These are phyloP conservation scores for Meganola albula DNA, from an alignment of 2,888 invertebrate genomes.

Conservation along the genomic window DNA sequence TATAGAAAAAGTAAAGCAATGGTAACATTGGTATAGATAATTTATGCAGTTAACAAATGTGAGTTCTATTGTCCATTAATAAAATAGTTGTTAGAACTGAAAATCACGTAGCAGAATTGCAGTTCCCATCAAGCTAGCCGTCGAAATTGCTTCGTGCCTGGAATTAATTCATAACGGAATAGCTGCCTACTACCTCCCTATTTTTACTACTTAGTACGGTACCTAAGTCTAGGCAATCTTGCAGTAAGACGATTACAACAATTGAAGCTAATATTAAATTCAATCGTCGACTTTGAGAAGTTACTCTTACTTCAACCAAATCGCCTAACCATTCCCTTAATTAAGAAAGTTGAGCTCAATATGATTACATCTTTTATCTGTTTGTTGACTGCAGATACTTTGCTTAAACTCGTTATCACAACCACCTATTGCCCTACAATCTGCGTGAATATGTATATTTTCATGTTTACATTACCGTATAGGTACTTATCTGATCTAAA, in stretches of 20 bases:
- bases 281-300: too few species aligned
- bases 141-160: slow-evolving; percentile 22
- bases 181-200: slow-evolving; percentile 1
- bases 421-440: slow-evolving; percentile 14
- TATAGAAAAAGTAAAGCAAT: too few species aligned
- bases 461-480: slow-evolving; percentile 19
- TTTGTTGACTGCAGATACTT: slow-evolving; percentile 32
- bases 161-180: slow-evolving; percentile 23
- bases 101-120: slow-evolving; percentile 12
- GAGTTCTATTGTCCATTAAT: slow-evolving; percentile 6
- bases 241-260: too few species aligned
- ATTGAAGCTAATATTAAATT: too few species aligned
- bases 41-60: slow-evolving; percentile 1
- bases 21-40: too few species aligned
- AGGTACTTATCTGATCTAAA: slow-evolving; percentile 34
- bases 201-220: too few species aligned
- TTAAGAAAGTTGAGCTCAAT: slow-evolving; percentile 35
- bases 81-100: slow-evolving; percentile 8
- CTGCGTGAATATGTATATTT: slow-evolving; percentile 5
- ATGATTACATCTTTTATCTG: slow-evolving; percentile 31
- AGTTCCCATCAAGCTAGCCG: slow-evolving; percentile 12
- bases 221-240: too few species aligned
- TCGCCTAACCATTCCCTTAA: slow-evolving; percentile 36
- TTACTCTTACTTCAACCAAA: too few species aligned
- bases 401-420: slow-evolving; percentile 31